Percentiles rank a stretch among this genome's conserved stretches.
Conservation (phyloP, 2,888 invertebrate genomes). For the Thecocarcelia acutangulata region DNA sequence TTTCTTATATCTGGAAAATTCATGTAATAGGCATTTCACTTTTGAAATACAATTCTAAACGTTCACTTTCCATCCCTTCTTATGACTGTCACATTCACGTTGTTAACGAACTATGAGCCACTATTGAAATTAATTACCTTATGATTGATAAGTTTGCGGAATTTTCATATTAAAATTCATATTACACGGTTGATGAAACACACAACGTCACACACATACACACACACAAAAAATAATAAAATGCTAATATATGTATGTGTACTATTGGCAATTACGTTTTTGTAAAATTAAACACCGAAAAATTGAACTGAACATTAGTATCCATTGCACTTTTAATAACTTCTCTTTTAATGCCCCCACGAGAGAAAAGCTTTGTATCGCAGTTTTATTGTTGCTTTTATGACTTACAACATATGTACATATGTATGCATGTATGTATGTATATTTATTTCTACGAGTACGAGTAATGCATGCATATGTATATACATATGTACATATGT, state of each 20-base stretch:
- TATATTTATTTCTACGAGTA: too few relatives aligned
- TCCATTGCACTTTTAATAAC: slow-evolving; percentile 60
- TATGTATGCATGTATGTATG: too few relatives aligned
- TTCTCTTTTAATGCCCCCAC: slow-evolving; percentile 37
- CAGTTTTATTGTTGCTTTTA: neutral
- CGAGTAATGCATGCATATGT: too few relatives aligned
- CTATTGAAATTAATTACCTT: slow-evolving; percentile 10
- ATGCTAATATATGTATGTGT: neutral
- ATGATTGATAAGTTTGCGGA: slow-evolving; percentile 66
- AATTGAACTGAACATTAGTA: slow-evolving; percentile 47
- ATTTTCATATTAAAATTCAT: slow-evolving; percentile 67
- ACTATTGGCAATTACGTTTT: slow-evolving; percentile 44
- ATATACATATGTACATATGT: too few relatives aligned
- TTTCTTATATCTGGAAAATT: too few relatives aligned
- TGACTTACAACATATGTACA: neutral
- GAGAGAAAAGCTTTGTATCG: slow-evolving; percentile 21
- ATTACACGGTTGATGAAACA: slow-evolving; percentile 44
- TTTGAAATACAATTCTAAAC: too few relatives aligned
- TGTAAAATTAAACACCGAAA: slow-evolving; percentile 39
- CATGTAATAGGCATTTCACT: too few relatives aligned
- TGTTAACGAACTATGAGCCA: slow-evolving; percentile 9
- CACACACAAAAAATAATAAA: neutral
- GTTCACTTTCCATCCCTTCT: too few relatives aligned
- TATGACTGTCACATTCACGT: neutral
- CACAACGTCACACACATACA: slow-evolving; percentile 12